Base-by-base conservation (phyloP, 2,797 vertebrate genomes). In the Cygnus olor region DNA sequence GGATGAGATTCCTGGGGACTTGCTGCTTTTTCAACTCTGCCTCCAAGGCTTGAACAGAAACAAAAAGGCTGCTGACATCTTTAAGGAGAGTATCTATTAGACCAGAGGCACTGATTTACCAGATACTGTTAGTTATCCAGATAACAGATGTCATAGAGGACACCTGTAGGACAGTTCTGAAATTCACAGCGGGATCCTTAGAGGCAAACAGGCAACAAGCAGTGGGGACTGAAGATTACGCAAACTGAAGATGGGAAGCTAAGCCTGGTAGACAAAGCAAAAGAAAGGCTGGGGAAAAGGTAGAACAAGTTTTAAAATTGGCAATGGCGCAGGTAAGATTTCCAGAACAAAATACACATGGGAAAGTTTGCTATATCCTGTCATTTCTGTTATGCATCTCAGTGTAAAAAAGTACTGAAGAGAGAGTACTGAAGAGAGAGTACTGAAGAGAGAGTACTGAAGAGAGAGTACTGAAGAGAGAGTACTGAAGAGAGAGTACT, bases 71-170 rank as follows among this genome's bases (percentile, higher is more conserved):
- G 34, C 57, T 56, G 20, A 56, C 60, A 47, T 49, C 57, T 49
- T n/a, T 40, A 27, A 57, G 49, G 58, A 22, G 9, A 30, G 25
- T 0, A 1, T 15, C 28, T 0, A 1, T 15, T 32, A 15, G 24
- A 38, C 21, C 51, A 54, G 58, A 65, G 71, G 44, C 54, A 47
- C 11, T 3, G 6, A 14, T 10, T 40, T 24, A 57, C 63, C 60
- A 49, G 28, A 8, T 38, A 49, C 51, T 16, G 5, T 40, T 28
- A 44, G 32, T 22, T 73, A 32, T 8, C 30, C 9, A 4, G 44
- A 24, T 16, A 69, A 69, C 68, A 54, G 57, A 60, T 7, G 14
- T 15, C 28, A 16, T 0, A 88, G 30, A 38, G 54, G 65, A 53
- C 47, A 40, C 53, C 34, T 5, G 4, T 10, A 38, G 53, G 80